Base-by-base conservation (phyloP, 37 sponge, comb jelly and placozoan species). In the Chondrosia reniformis region DNA sequence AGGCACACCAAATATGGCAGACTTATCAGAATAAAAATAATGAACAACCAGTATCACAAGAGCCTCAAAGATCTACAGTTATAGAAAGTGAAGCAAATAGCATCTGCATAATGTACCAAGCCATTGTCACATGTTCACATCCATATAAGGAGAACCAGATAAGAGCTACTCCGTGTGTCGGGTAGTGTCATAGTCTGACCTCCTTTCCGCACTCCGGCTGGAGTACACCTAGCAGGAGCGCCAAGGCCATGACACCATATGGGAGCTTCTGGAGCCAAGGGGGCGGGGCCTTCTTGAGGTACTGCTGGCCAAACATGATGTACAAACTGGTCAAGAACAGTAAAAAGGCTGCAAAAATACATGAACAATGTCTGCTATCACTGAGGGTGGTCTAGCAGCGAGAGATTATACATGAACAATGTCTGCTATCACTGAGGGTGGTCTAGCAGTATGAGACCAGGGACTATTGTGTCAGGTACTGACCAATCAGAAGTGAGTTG, bases 191-290 rank as follows among this genome's bases (percentile, higher is more conserved):
- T 19, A 19, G 9, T 59, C 9, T 59, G 30, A 59, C 61, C 22
- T 59, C 61, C 9, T 30, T 19, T 59, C 61, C 73, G 67, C 83
- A 88, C 66, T 88, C 84, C 41, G 89, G 89, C 42, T 89, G 89
- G 44, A 89, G 79, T 33, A 81, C 0, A 25, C 76, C 52, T 13
- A 89, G 73, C 41, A 89, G 67, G 9, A 78, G 54, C 9, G 89
- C 59, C 62, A 89, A 33, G 25, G 77, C 56, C 31, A 80, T 33
- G 77, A 89, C 75, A 31, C 62, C 46, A 1, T 61, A 44, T 30
- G 89, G 81, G 4, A 84, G 77, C 65, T 56, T 43, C 4, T 76
- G 36, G 27, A 83, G 76, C 72, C 72, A 69, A 19, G 39, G 72
- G 0, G 38, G 56, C 24, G 41, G 9, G 62, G 52, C 33, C n/a